Evolutionary conservation across 2,113 vertebrate genomes (phyloP).

Genomic region (Peromyscus maniculatus): DNA sequence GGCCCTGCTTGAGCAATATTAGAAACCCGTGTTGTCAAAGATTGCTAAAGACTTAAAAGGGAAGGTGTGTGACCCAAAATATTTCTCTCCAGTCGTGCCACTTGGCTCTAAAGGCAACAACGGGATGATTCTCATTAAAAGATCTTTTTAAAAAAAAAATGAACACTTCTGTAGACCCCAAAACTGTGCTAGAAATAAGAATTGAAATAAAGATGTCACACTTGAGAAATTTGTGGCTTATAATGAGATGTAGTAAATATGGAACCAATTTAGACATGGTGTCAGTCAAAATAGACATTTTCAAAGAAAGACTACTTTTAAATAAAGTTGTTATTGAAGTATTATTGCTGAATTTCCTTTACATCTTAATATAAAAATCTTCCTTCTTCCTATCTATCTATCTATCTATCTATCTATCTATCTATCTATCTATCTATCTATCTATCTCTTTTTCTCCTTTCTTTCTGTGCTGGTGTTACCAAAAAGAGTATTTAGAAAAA

Average conservation of each 20-base stretch:
- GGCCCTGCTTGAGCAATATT: neutral
- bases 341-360: neutral
- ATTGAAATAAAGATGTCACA: conserved; percentile 72
- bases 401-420: too few relatives aligned
- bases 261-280: conserved; percentile 66
- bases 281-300: conserved; percentile 53
- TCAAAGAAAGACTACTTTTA: conserved; percentile 52
- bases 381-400: too few relatives aligned
- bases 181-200: conserved; percentile 59
- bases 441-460: neutral
- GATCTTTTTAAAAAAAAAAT: neutral
- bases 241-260: conserved; percentile 54
- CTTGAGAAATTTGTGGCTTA: conserved; percentile 64
- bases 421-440: too few relatives aligned
- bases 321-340: conserved; percentile 23
- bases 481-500: conserved; percentile 32
- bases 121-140: conserved; percentile 47
- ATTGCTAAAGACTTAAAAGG: neutral
- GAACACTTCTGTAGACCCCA: conserved; percentile 59
- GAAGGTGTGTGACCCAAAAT: neutral
- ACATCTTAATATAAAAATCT: neutral
- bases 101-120: neutral
- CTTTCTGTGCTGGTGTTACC: neutral
- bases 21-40: neutral
- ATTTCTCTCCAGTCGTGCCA: neutral